A percentile compares a stretch with the other conserved stretches of the same genome.
phyloP scores from a whole-genome alignment of 1,140 invertebrate species.

The Rhizoglyphus robini region DNA sequence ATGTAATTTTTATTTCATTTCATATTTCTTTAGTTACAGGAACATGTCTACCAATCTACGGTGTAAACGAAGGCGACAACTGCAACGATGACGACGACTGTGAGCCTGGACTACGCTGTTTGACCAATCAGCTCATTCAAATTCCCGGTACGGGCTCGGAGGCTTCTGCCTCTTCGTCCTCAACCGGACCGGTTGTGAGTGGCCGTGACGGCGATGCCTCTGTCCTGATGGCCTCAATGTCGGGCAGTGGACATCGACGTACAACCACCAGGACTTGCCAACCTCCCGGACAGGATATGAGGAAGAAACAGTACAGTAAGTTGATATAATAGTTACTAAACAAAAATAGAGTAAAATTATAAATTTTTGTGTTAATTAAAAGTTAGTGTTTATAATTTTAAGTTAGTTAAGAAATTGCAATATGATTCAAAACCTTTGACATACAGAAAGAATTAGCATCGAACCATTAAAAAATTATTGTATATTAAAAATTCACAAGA shows the following conservation, averaged over 20 bases:
- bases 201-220: background rate
- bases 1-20: constrained; percentile 21
- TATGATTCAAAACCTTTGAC: too few species aligned
- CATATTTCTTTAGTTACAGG: constrained; percentile 44
- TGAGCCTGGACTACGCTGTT: constrained; percentile 54
- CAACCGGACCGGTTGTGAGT: too few species aligned
- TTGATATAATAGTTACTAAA: constrained; percentile 21
- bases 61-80: constrained; percentile 54
- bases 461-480: too few species aligned
- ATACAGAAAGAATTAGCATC: too few species aligned
- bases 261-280: constrained; percentile 48
- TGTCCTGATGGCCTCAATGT: background rate
- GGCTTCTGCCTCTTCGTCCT: constrained; percentile 24
- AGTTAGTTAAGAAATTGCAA: too few species aligned
- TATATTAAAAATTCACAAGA: too few species aligned
- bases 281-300: constrained; percentile 34
- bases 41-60: constrained; percentile 53
- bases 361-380: constrained; percentile 28
- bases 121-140: constrained; percentile 28
- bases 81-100: constrained; percentile 59
- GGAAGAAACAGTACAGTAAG: constrained; percentile 61
- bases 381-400: background rate
- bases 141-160: too few species aligned
- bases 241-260: background rate
- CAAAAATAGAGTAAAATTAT: too few species aligned